Evolutionary conservation across 1,140 invertebrate species (phyloP), one percentile per base, ranked within the genome.

Genomic region (Asobara japonica): DNA sequence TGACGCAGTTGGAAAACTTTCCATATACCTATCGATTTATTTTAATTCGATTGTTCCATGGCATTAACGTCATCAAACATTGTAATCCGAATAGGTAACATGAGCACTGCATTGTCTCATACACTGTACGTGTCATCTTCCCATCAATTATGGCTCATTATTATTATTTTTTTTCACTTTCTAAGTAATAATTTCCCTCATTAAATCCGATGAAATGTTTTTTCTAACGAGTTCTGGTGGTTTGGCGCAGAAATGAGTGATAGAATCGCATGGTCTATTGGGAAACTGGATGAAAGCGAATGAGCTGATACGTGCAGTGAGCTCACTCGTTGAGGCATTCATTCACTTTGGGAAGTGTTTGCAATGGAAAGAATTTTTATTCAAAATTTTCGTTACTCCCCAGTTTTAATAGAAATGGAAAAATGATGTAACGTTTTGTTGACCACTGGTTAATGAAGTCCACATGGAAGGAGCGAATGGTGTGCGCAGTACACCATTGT

Each of bases 401-500:
- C n/a, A n/a, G n/a, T n/a, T n/a, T n/a, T n/a, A n/a, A n/a, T n/a
- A n/a, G n/a, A n/a, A n/a, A n/a, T n/a, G n/a, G n/a, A n/a, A n/a
- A n/a, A n/a, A n/a, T n/a, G n/a, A n/a, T n/a, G n/a, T n/a, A 25
- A 29, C 30, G 29, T 33, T 30, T 36, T 56, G 29, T 38, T 30
- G 18, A 25, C 3, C 22, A 68, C 51, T 13, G 36, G 33, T 13
- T 22, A 36, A 41, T 45, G 4, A 45, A 36, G 29, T 16, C 8
- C 20, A 61, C n/a, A 16, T 27, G n/a, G 16, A 60, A 64, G 33
- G 20, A 62, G 36, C 22, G 4, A 45, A 27, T 38, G 31, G 13
- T 38, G 33, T 60, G 38, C 41, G 65, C 33, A 69, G 60, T 62
- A 67, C 64, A 56, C 22, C 45, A 56, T 56, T 56, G 51, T 72